phyloP scores from a whole-genome alignment of 1,140 invertebrate species.

The Penaeus vannamei region DNA sequence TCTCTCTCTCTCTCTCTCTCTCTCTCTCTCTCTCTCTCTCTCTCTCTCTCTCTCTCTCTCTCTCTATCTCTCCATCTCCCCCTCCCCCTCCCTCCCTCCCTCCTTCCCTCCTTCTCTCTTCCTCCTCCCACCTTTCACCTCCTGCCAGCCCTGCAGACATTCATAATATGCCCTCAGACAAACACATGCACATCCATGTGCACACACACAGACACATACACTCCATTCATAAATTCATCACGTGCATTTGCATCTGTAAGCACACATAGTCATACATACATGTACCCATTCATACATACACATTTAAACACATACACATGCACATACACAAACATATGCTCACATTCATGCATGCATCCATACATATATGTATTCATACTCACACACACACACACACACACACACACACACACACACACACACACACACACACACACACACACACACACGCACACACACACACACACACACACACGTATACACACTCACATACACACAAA shows the following conservation, averaged over 20 bases:
- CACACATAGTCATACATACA: background rate
- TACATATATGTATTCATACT: background rate
- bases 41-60: no score
- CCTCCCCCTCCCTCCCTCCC: no score
- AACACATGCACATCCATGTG: background rate
- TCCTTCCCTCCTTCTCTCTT: no score
- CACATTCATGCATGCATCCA: background rate
- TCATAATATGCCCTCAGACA: background rate
- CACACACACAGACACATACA: background rate
- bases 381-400: background rate
- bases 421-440: no score
- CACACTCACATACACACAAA: no score
- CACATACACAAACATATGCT: background rate
- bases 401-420: background rate
- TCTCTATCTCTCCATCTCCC: no score
- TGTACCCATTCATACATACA: constrained; percentile 4
- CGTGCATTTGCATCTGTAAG: background rate
- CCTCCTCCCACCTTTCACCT: no score
- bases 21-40: no score
- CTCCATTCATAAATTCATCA: background rate
- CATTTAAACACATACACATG: constrained; percentile 4
- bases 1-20: background rate
- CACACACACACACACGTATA: no score
- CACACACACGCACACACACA: no score
- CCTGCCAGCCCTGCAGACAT: no score